phyloP scores from a whole-genome alignment of 2,797 vertebrate species.

The Bradypodion pumilum region DNA sequence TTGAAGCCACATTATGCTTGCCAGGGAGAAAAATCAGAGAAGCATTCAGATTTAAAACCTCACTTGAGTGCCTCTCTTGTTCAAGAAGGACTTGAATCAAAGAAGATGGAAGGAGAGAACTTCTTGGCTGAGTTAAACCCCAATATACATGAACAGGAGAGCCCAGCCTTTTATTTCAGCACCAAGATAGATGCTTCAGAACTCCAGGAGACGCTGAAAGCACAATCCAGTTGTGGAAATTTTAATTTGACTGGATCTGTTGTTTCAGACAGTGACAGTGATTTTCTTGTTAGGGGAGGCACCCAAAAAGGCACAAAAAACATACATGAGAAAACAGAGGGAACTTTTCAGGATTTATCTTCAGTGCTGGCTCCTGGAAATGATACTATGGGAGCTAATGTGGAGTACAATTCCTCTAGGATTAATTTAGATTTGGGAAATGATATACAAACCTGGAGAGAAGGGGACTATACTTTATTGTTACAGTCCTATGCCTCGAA shows the following conservation, averaged over 20 bases:
- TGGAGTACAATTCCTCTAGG: background rate
- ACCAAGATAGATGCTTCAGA: background rate
- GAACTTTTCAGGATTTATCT: constrained; percentile 21
- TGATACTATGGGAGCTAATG: background rate
- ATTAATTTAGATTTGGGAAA: background rate
- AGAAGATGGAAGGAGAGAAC: constrained; percentile 34
- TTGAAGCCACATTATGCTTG: background rate
- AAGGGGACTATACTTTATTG: background rate
- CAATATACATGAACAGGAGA: background rate
- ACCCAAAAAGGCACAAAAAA: background rate
- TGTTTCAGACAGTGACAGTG: background rate
- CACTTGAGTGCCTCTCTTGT: constrained; percentile 61
- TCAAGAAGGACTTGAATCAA: constrained; percentile 61
- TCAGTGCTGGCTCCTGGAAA: constrained; percentile 16
- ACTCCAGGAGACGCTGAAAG: constrained; percentile 27
- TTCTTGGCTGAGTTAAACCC: constrained; percentile 23
- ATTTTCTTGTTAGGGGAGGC: background rate
- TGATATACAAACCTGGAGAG: background rate
- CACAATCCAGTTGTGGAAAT: constrained; percentile 21
- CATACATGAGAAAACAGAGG: background rate
- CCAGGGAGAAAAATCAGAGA: constrained; percentile 30
- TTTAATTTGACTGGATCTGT: background rate
- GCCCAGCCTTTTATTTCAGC: constrained; percentile 6
- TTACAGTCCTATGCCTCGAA: background rate
- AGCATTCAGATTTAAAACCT: constrained; percentile 38